Conservation (phyloP, 2,888 invertebrate genomes). For the Cyclophora albipunctata region DNA sequence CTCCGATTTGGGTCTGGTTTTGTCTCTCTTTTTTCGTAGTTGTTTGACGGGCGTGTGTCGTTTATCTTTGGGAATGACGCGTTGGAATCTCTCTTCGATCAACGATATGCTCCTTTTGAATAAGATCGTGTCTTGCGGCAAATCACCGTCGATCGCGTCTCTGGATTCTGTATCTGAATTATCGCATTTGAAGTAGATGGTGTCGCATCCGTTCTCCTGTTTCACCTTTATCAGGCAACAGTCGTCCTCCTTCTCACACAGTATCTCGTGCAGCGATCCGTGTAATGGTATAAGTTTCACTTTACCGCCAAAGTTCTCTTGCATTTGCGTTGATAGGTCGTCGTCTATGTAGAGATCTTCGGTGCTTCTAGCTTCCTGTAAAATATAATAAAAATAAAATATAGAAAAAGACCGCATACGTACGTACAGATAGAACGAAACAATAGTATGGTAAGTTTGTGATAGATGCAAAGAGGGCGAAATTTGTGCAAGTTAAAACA, state of each 20-base stretch:
- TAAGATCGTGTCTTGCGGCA: conserved; percentile 45
- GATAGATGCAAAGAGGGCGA: too few relatives aligned
- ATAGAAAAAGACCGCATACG: neutral
- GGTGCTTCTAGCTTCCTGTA: conserved; percentile 70
- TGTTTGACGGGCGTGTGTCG: conserved; percentile 21
- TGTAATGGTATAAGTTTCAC: conserved; percentile 61
- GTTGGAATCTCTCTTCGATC: conserved; percentile 57
- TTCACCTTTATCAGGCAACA: conserved; percentile 67
- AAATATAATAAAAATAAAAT: conserved; percentile 1
- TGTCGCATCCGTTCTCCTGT: conserved; percentile 64
- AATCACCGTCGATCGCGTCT: conserved; percentile 49
- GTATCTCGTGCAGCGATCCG: conserved; percentile 64
- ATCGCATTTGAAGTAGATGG: conserved; percentile 60
- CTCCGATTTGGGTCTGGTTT: conserved; percentile 41
- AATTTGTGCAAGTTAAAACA: too few relatives aligned
- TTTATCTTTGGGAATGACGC: conserved; percentile 50
- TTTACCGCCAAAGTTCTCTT: conserved; percentile 61
- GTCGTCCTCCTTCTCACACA: conserved; percentile 64
- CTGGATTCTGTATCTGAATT: conserved; percentile 54
- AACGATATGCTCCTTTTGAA: conserved; percentile 62
- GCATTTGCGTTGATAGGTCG: conserved; percentile 65
- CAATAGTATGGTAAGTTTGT: too few relatives aligned
- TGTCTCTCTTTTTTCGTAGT: conserved; percentile 14
- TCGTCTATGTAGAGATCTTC: conserved; percentile 75
- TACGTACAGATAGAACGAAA: too few relatives aligned